Evolutionary conservation across 92 coral and sea anemone genomes (phyloP).

Genomic region (Porites rus): DNA sequence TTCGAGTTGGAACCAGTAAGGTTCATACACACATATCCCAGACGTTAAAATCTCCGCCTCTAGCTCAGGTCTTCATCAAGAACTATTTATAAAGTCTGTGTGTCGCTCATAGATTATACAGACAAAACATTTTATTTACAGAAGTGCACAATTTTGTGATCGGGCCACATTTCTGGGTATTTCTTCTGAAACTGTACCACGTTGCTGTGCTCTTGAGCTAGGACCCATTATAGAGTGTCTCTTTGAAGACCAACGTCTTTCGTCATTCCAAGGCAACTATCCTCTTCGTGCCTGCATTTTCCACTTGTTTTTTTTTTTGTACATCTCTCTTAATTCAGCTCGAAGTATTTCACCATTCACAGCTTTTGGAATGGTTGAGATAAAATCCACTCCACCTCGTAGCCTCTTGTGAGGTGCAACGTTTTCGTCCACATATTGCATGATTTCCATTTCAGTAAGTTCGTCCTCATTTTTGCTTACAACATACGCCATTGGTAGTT

Average conservation of each 20-base stretch:
- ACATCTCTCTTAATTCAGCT: conserved; percentile 59
- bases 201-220: neutral
- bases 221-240: neutral
- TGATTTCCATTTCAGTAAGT: conserved; percentile 69
- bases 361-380: conserved; percentile 77
- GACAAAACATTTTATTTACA: neutral
- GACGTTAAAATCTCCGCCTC: no score
- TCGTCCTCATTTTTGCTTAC: conserved; percentile 61
- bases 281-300: conserved; percentile 27
- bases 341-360: conserved; percentile 77
- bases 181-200: conserved; percentile 19
- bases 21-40: no score
- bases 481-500: conserved; percentile 81
- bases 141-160: conserved; percentile 32
- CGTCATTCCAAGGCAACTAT: conserved; percentile 7
- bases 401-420: conserved; percentile 73
- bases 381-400: conserved; percentile 80
- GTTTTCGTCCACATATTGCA: conserved; percentile 61
- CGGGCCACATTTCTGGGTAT: neutral
- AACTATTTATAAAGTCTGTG: no score
- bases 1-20: no score
- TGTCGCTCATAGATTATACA: no score
- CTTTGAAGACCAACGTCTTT: conserved; percentile 9
- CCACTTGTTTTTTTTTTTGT: conserved; percentile 13
- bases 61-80: no score